These are phyloP conservation scores for Bradypus variegatus DNA, from an alignment of 2,797 vertebrate species.

Conservation along the genomic window DNA sequence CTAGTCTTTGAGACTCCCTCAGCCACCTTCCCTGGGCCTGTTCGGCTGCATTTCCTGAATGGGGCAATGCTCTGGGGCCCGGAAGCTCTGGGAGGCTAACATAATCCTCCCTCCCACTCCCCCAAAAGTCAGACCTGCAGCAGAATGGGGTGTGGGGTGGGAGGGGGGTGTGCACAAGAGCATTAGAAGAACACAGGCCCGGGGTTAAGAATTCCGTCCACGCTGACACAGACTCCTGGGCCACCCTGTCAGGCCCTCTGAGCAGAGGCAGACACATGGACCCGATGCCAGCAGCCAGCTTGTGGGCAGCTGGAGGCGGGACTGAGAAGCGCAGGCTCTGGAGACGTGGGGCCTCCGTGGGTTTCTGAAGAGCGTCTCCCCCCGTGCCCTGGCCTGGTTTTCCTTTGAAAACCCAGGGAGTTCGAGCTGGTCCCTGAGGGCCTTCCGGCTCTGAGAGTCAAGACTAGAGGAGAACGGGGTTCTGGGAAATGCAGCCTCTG, in stretches of 20 bases:
- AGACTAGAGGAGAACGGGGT: background rate
- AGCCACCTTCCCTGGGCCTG: too few relatives aligned
- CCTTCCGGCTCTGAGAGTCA: background rate
- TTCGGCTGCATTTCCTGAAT: background rate
- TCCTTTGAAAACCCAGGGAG: background rate
- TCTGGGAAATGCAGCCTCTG: slow-evolving; percentile 40
- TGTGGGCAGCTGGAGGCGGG: background rate
- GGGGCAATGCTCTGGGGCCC: background rate
- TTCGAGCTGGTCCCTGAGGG: slow-evolving; percentile 18
- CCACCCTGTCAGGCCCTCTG: background rate
- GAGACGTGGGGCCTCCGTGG: background rate
- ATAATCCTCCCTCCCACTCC: background rate
- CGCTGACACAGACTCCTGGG: background rate
- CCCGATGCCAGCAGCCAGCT: background rate
- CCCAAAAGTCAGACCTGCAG: background rate
- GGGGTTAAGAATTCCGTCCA: background rate
- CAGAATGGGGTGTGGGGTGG: background rate
- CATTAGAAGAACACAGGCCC: background rate
- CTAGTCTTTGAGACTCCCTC: background rate
- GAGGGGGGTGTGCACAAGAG: background rate
- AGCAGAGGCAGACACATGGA: background rate
- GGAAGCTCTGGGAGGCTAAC: background rate
- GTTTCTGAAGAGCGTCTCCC: background rate
- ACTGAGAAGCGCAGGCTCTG: background rate
- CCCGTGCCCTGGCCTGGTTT: background rate